These are phyloP conservation scores for Epistrophe grossulariae DNA, from an alignment of 2,888 invertebrate genomes.

Conservation along the genomic window DNA sequence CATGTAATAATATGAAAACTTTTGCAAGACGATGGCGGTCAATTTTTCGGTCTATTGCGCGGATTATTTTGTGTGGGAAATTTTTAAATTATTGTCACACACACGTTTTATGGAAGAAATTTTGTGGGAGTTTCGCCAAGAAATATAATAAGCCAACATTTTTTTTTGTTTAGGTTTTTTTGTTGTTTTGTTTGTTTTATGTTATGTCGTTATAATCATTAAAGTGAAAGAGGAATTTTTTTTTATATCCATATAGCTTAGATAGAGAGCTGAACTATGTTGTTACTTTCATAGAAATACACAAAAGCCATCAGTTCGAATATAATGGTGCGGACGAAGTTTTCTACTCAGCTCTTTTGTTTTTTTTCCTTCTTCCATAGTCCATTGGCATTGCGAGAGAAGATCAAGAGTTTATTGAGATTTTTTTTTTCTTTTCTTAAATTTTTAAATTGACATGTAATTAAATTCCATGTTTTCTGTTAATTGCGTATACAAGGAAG, in stretches of 20 bases:
- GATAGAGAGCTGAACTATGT: neutral
- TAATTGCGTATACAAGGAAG: slow-evolving; percentile 60
- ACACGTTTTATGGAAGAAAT: slow-evolving; percentile 41
- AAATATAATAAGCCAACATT: slow-evolving; percentile 23
- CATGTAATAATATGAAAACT: slow-evolving; percentile 23
- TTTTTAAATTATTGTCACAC: slow-evolving; percentile 71
- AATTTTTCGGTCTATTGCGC: slow-evolving; percentile 55
- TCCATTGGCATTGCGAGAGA: neutral
- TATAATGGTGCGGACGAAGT: slow-evolving; percentile 22
- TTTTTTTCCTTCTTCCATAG: neutral
- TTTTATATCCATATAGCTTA: neutral
- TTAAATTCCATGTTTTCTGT: slow-evolving; percentile 63
- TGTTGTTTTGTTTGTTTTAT: neutral
- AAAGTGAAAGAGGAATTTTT: slow-evolving; percentile 69
- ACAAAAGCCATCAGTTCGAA: neutral
- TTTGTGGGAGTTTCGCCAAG: slow-evolving; percentile 54
- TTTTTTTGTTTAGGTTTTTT: neutral
- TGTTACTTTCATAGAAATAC: slow-evolving; percentile 4
- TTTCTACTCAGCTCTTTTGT: slow-evolving; percentile 64
- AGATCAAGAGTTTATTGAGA: slow-evolving; percentile 18
- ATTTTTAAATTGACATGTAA: slow-evolving; percentile 42
- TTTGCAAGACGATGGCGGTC: slow-evolving; percentile 34
- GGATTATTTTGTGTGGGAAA: slow-evolving; percentile 69
- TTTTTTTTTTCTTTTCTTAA: slow-evolving; percentile 12
- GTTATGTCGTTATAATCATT: slow-evolving; percentile 65